These are phyloP conservation scores for Atlantisia rogersi DNA, from an alignment of 2,113 vertebrate genomes.

Conservation along the genomic window DNA sequence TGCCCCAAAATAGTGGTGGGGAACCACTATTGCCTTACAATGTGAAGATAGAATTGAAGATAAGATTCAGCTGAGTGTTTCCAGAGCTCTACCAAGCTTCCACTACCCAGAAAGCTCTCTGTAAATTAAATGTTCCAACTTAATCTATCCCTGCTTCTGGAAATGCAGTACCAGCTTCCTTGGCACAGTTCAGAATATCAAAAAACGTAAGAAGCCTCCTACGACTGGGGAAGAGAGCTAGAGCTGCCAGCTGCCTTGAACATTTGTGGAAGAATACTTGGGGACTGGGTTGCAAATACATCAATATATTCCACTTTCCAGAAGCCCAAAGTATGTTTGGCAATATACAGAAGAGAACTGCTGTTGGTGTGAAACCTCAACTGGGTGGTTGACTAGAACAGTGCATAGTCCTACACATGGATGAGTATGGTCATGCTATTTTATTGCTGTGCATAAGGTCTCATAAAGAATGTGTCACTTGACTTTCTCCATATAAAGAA, in stretches of 20 bases:
- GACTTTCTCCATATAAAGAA: background rate
- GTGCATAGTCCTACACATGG: background rate
- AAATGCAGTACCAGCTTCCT: background rate
- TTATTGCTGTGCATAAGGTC: background rate
- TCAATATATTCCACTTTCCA: background rate
- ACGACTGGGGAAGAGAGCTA: background rate
- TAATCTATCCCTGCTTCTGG: background rate
- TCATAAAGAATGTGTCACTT: background rate
- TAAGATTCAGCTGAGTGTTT: background rate
- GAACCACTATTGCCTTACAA: background rate
- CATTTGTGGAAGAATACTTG: conserved; percentile 22
- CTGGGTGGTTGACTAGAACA: background rate
- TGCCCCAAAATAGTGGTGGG: background rate
- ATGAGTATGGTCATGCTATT: background rate
- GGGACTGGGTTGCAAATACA: conserved; percentile 3
- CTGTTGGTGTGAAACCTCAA: background rate
- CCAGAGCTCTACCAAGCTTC: background rate
- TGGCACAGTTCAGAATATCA: background rate
- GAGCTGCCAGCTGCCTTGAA: conserved; percentile 41
- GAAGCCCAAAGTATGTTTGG: conserved; percentile 19
- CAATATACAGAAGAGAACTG: conserved; percentile 6
- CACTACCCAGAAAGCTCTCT: background rate
- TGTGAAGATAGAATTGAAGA: background rate
- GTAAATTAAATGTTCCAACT: background rate
- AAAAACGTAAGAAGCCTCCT: conserved; percentile 41